Evolutionary conservation across 2,797 vertebrate genomes (phyloP).

Genomic region (Pseudochaenichthys georgianus): DNA sequence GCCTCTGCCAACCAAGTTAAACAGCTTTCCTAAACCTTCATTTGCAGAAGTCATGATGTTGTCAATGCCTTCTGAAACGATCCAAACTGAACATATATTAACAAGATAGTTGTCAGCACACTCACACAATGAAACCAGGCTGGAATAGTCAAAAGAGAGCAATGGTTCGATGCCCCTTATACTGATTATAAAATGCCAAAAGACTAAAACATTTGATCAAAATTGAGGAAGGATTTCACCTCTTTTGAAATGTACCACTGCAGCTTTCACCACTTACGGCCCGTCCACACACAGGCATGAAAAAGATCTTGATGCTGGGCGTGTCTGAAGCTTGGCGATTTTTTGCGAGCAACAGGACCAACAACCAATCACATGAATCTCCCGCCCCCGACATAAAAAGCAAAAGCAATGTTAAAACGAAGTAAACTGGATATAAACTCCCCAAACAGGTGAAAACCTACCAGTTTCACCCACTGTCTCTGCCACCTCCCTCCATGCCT

Average conservation of each 20-base stretch:
- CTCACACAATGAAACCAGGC: background rate
- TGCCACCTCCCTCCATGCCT: too few species aligned
- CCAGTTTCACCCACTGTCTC: too few species aligned
- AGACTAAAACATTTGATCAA: background rate
- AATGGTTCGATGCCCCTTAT: background rate
- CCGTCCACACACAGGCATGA: too few species aligned
- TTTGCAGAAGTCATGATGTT: conserved; percentile 6
- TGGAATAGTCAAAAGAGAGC: background rate
- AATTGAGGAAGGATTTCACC: background rate
- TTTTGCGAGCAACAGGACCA: too few species aligned
- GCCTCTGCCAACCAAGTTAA: conserved; percentile 22
- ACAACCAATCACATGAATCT: too few species aligned
- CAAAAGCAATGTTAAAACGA: too few species aligned
- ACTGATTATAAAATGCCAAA: background rate
- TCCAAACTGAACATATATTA: background rate
- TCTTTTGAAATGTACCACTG: background rate
- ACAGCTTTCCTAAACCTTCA: conserved; percentile 11
- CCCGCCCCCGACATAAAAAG: too few species aligned
- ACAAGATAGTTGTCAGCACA: background rate
- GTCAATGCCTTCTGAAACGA: background rate
- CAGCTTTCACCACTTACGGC: background rate
- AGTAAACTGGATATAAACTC: too few species aligned
- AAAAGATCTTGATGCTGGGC: too few species aligned
- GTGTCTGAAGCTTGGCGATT: too few species aligned
- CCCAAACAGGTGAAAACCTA: too few species aligned